Evolutionary conservation across 2,113 vertebrate species (phyloP), one percentile per base, ranked within the genome.

Genomic region (Gallinago jamesoni): DNA sequence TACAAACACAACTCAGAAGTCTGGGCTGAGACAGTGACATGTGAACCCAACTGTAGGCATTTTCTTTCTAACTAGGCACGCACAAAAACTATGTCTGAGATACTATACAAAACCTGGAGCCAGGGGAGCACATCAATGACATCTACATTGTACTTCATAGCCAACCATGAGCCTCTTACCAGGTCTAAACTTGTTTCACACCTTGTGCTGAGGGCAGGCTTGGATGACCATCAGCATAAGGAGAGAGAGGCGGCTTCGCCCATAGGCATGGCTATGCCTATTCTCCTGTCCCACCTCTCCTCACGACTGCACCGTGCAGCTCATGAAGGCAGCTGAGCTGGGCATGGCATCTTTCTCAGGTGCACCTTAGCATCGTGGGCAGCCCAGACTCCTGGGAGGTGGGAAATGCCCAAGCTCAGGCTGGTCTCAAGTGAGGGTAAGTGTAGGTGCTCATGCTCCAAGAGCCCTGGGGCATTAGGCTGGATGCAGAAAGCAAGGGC

Each of bases 201-300:
- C 52, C 22, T 31, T 33, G 14, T 37, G 70, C 70, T 72, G 50
- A 70, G 15, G 48, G 22, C 39, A 33, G 37, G 63, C 37, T 59
- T 41, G 45, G 30, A 33, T 60, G 64, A 55, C 20, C 37, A 57
- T 8, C 0, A 0, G 28, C 1, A 0, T 45, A 30, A 14, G 12
- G 39, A 37, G 48, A n/a, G 25, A 37, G 39, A 56, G n/a, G 48
- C 1, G 1, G 16, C 24, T 63, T 68, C 33, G 23, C 19, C 9
- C 23, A 9, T 22, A 20, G 59, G 33, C 50, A 19, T 30, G 48
- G 15, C 66, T 63, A 4, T 56, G 15, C 67, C 68, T 81, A 2
- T 35, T 50, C 9, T 66, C 23, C 24, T 27, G 60, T 39, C 45
- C 45, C 33, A 66, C 33, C 37, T 72, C 7, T 18, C 39, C 48